Evolutionary conservation across 2,888 invertebrate species (phyloP).

Genomic region (Ormyrus pomaceus): DNA sequence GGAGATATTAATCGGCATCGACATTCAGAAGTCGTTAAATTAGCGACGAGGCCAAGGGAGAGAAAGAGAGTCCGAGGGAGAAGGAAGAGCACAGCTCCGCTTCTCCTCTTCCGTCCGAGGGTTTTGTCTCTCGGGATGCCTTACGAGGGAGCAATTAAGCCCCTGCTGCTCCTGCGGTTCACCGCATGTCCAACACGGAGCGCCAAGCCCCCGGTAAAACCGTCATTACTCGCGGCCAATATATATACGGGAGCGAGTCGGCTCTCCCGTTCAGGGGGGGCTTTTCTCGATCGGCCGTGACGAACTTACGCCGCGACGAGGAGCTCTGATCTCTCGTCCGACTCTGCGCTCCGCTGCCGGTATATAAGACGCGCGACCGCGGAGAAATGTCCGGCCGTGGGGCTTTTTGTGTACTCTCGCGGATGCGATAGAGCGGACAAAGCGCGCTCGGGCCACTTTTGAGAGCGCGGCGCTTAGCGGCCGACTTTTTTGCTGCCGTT

Average conservation of each 20-base stretch:
- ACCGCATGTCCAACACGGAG: constrained; percentile 75
- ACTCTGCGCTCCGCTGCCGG: constrained; percentile 58
- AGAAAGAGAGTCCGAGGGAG: constrained; percentile 5
- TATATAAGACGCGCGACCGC: background rate
- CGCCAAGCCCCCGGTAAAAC: constrained; percentile 65
- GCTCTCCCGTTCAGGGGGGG: constrained; percentile 9
- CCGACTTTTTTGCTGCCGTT: background rate
- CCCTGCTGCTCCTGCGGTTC: constrained; percentile 71
- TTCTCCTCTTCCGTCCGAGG: constrained; percentile 11
- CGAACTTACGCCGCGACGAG: constrained; percentile 52
- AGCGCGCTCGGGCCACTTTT: background rate
- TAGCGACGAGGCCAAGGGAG: constrained; percentile 36
- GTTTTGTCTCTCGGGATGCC: constrained; percentile 49
- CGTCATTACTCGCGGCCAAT: constrained; percentile 69
- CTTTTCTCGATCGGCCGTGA: constrained; percentile 64
- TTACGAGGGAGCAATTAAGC: constrained; percentile 56
- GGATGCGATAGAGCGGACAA: constrained; percentile 26
- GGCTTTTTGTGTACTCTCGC: constrained; percentile 10
- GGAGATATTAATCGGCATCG: constrained; percentile 57
- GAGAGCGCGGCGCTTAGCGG: background rate
- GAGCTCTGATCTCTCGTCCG: constrained; percentile 61
- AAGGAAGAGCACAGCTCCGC: background rate
- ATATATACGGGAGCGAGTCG: constrained; percentile 63
- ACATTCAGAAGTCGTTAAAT: constrained; percentile 59
- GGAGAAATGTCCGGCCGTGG: constrained; percentile 40